A percentile compares a stretch with the other conserved stretches of the same genome.
Conservation (phyloP, 2,113 vertebrate species). For the Python bivittatus region DNA sequence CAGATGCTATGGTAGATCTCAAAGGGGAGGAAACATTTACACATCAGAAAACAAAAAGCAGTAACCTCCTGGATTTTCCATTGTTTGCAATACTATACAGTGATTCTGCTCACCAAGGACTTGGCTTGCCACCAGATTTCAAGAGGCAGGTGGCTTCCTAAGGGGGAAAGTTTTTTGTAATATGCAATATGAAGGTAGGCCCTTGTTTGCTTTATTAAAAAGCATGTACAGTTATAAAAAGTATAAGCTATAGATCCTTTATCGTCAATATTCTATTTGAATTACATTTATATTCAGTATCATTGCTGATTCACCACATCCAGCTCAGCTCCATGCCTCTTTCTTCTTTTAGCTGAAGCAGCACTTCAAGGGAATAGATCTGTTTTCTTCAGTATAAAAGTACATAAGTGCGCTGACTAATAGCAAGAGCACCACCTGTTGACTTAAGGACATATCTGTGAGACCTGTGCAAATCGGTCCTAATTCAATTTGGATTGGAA, state of each 20-base stretch:
- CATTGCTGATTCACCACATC: neutral
- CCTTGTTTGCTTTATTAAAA: neutral
- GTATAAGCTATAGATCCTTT: neutral
- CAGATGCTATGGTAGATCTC: too few species aligned
- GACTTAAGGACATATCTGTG: neutral
- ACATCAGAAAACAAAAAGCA: neutral
- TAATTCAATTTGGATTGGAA: neutral
- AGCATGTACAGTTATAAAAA: neutral
- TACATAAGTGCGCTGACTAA: neutral
- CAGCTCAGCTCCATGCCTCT: neutral
- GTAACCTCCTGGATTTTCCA: neutral
- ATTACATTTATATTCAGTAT: neutral
- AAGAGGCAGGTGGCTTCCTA: neutral
- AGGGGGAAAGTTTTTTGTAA: neutral
- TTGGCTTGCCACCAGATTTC: neutral
- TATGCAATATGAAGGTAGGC: neutral
- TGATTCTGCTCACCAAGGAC: neutral
- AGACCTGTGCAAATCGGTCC: neutral
- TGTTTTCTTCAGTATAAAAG: neutral
- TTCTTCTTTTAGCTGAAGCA: neutral
- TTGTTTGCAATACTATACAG: neutral
- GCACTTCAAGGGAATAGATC: conserved; percentile 23
- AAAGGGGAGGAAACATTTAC: neutral
- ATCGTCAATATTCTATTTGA: neutral
- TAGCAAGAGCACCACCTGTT: conserved; percentile 28